Evolutionary conservation across 2,113 vertebrate species (phyloP).

Genomic region (Otolemur garnettii): DNA sequence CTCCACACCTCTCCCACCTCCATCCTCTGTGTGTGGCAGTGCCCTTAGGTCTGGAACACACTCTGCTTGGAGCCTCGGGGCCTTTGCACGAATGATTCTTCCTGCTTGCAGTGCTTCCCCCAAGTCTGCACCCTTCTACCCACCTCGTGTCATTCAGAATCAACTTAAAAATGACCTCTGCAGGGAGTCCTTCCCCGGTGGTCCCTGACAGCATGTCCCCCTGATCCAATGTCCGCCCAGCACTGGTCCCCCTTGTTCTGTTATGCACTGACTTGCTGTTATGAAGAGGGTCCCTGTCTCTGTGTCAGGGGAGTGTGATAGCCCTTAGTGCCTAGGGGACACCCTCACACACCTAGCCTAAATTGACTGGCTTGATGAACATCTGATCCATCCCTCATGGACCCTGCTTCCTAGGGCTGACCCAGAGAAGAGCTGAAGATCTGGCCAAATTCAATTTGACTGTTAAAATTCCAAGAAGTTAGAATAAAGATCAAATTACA

Average conservation of each 20-base stretch:
- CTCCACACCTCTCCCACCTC: not conserved
- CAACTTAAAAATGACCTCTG: not conserved
- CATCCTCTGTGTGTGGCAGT: not conserved
- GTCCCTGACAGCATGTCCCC: not conserved
- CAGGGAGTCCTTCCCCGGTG: not conserved
- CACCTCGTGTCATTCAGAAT: not conserved
- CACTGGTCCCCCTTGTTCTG: not conserved
- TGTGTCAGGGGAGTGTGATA: not conserved
- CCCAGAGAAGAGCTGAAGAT: not conserved
- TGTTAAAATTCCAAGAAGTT: constrained; percentile 34
- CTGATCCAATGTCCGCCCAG: not conserved
- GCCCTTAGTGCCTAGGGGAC: not conserved
- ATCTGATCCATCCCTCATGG: not conserved
- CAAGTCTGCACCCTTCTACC: not conserved
- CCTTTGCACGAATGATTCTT: not conserved
- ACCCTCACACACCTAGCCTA: not conserved
- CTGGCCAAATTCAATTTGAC: constrained; percentile 1
- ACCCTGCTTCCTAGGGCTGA: not conserved
- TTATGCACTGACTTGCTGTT: not conserved
- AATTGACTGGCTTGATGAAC: not conserved
- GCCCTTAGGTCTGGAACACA: not conserved
- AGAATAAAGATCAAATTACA: not conserved
- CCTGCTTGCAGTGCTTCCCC: not conserved
- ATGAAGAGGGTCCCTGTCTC: not conserved
- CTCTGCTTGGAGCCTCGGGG: not conserved